These are phyloP conservation scores for Piaya cayana DNA, from an alignment of 2,113 vertebrate genomes.

Conservation along the genomic window DNA sequence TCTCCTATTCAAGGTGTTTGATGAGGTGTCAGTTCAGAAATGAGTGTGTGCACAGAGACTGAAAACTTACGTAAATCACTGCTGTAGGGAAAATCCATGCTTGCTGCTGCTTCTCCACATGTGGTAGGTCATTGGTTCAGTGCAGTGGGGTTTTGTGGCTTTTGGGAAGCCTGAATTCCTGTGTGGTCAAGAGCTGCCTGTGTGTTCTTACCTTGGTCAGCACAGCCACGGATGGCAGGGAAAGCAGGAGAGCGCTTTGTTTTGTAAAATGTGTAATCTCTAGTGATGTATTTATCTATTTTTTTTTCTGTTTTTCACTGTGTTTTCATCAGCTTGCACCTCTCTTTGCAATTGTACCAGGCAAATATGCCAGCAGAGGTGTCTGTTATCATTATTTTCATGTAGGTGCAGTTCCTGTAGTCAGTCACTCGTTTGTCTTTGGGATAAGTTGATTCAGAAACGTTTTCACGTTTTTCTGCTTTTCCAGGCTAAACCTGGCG, in stretches of 20 bases:
- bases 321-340: neutral
- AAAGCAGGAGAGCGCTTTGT: neutral
- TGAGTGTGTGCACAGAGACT: accelerated
- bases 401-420: neutral
- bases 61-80: accelerated
- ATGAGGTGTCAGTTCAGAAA: neutral
- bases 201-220: neutral
- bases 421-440: neutral
- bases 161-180: neutral
- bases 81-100: neutral
- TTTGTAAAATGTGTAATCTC: neutral
- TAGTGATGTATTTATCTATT: too few species aligned
- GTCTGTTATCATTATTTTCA: neutral
- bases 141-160: neutral
- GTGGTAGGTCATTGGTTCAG: too few species aligned
- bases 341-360: neutral
- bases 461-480: neutral
- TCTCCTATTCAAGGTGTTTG: neutral
- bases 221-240: neutral
- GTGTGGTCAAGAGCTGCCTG: neutral
- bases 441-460: neutral
- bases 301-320: neutral
- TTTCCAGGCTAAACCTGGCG: neutral
- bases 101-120: too few species aligned
- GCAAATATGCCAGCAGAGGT: neutral